These are phyloP conservation scores for Drosophila mauritiana DNA, from an alignment of 1,140 invertebrate species.

Conservation along the genomic window DNA sequence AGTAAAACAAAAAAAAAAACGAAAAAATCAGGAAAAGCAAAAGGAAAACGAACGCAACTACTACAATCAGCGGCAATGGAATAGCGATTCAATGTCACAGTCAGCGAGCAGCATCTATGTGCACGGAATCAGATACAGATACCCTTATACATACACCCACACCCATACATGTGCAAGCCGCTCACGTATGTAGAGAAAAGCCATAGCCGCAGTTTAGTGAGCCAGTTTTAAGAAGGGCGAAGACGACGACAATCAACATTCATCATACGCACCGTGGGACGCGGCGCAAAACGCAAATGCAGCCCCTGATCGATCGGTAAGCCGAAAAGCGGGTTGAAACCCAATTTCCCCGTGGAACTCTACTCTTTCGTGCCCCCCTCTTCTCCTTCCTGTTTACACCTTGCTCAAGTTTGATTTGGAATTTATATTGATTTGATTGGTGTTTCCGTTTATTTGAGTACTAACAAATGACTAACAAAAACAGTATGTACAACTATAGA, in stretches of 20 bases:
- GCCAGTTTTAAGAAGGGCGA: conserved; percentile 29
- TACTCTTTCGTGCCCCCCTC: conserved; percentile 16
- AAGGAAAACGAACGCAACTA: conserved; percentile 18
- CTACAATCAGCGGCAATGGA: conserved; percentile 42
- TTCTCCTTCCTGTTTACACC: conserved; percentile 12
- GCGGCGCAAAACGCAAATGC: conserved; percentile 67
- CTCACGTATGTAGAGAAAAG: conserved; percentile 43
- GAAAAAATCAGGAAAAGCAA: conserved; percentile 15
- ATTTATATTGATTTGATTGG: conserved; percentile 30
- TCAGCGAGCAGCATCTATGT: conserved; percentile 33
- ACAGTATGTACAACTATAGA: conserved; percentile 12
- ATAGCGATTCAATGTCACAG: conserved; percentile 78
- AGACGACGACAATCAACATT: conserved; percentile 67
- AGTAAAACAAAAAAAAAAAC: not conserved
- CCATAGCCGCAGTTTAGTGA: conserved; percentile 70
- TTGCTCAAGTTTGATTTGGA: conserved; percentile 41
- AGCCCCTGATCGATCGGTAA: conserved; percentile 64
- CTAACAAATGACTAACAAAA: conserved; percentile 44
- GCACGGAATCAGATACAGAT: conserved; percentile 21
- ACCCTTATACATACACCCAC: conserved; percentile 26
- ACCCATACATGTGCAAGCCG: conserved; percentile 25
- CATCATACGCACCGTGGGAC: conserved; percentile 77
- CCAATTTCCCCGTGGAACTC: conserved; percentile 12
- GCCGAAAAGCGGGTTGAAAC: conserved; percentile 23
- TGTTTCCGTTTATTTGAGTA: conserved; percentile 44